A percentile compares a stretch with the other conserved stretches of the same genome.
These are phyloP conservation scores for Leucoptera coffeella DNA, from an alignment of 2,888 invertebrate species.

Conservation along the genomic window DNA sequence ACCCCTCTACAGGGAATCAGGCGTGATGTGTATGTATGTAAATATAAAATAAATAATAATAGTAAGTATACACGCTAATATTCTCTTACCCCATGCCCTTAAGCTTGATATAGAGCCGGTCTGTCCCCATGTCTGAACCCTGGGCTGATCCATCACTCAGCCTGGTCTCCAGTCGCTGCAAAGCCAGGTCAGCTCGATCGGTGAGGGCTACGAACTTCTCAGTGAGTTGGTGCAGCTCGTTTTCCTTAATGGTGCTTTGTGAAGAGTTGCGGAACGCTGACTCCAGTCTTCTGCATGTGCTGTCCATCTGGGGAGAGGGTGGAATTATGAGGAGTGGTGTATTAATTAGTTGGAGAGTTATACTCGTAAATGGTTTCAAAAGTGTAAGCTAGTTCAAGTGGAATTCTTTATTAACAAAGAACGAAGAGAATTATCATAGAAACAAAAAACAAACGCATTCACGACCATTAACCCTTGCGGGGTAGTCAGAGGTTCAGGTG, in stretches of 20 bases:
- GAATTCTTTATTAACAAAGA: too few relatives aligned
- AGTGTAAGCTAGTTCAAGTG: too few relatives aligned
- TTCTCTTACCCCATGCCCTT: slow-evolving; percentile 23
- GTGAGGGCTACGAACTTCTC: slow-evolving; percentile 41
- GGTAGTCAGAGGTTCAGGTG: too few relatives aligned
- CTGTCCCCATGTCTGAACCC: slow-evolving; percentile 26
- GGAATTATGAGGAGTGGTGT: not conserved
- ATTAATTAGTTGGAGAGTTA: too few relatives aligned
- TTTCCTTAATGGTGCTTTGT: slow-evolving; percentile 25
- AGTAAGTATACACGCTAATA: too few relatives aligned
- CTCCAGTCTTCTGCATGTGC: slow-evolving; percentile 30
- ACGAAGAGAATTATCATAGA: too few relatives aligned
- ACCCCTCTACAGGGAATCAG: too few relatives aligned
- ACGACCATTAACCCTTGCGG: too few relatives aligned
- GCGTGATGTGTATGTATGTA: too few relatives aligned
- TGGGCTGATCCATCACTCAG: slow-evolving; percentile 16
- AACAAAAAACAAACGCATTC: too few relatives aligned
- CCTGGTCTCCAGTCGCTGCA: slow-evolving; percentile 28
- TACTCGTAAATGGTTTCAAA: too few relatives aligned
- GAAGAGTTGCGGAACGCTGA: slow-evolving; percentile 28
- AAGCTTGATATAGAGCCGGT: slow-evolving; percentile 23
- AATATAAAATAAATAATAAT: too few relatives aligned
- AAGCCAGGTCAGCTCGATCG: slow-evolving; percentile 35
- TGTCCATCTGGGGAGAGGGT: slow-evolving; percentile 21
- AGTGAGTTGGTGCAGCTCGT: slow-evolving; percentile 31